Evolutionary conservation across 2,797 vertebrate species (phyloP).

Genomic region (Netta rufina): DNA sequence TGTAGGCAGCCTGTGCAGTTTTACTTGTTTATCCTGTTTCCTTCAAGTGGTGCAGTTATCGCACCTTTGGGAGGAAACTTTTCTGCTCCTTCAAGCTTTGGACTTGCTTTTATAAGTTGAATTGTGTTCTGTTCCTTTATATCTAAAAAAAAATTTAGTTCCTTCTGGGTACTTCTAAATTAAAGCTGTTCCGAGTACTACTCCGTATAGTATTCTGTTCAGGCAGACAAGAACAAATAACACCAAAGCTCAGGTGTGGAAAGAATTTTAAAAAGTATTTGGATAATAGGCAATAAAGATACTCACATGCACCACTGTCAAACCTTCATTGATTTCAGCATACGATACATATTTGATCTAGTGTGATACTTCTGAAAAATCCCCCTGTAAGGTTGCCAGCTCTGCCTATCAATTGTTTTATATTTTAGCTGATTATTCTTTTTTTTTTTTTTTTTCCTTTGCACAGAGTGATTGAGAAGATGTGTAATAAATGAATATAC

Average conservation of each 20-base stretch:
- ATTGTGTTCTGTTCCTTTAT: background rate
- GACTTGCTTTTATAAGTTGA: background rate
- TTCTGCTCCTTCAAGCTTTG: background rate
- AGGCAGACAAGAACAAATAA: background rate
- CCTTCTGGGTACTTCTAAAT: background rate
- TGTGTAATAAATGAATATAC: background rate
- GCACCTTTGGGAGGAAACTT: background rate
- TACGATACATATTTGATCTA: background rate
- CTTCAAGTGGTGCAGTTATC: background rate
- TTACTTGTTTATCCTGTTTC: background rate
- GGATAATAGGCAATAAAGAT: background rate
- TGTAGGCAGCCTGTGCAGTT: background rate
- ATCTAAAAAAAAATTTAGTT: background rate
- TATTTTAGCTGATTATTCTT: background rate
- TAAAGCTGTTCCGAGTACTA: background rate
- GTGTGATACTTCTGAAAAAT: background rate
- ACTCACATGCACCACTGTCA: background rate
- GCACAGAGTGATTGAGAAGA: background rate
- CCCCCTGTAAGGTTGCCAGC: background rate
- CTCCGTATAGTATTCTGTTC: background rate
- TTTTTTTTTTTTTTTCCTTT: background rate
- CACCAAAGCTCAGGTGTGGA: background rate
- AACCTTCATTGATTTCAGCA: background rate
- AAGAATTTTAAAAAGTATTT: background rate
- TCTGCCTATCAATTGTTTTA: background rate